Percentiles rank a stretch among this genome's conserved stretches.
phyloP scores from a whole-genome alignment of 2,888 invertebrate species.

The Myopa tessellatipennis region DNA sequence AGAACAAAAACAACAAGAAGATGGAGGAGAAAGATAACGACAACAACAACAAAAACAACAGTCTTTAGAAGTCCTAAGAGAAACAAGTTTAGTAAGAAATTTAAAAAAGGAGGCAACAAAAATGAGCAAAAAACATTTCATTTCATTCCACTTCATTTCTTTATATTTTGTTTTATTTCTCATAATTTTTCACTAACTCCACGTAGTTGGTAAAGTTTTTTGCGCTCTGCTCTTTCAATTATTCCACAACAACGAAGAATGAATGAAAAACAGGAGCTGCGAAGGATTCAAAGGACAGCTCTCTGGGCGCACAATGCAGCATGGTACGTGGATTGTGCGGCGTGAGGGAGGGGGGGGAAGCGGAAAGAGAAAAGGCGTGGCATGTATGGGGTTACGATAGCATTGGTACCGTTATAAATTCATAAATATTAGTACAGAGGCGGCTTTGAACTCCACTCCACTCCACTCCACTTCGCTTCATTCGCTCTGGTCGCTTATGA shows the following conservation, averaged over 20 bases:
- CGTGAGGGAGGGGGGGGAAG: background rate
- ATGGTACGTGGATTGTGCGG: background rate
- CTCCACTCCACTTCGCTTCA: too few species aligned
- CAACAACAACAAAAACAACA: background rate
- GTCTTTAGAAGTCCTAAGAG: background rate
- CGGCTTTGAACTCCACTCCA: background rate
- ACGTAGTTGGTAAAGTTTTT: conserved; percentile 14
- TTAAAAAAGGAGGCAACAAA: background rate
- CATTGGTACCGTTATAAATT: conserved; percentile 9
- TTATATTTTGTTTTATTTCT: conserved; percentile 5
- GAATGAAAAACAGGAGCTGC: too few species aligned
- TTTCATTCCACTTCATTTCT: background rate
- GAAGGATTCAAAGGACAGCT: too few species aligned
- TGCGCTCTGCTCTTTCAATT: background rate
- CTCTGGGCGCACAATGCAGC: too few species aligned
- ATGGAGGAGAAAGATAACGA: background rate
- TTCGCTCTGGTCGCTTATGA: background rate
- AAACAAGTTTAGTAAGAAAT: background rate
- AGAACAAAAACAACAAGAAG: background rate
- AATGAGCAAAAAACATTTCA: background rate
- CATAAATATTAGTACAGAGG: conserved; percentile 22
- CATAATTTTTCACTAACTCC: conserved; percentile 23
- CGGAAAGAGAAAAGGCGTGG: background rate
- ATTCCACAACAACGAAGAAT: background rate
- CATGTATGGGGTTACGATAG: background rate